A percentile compares a stretch with the other conserved stretches of the same genome.
Conservation (phyloP, 1,140 invertebrate species). For the Bombus consobrinus region DNA sequence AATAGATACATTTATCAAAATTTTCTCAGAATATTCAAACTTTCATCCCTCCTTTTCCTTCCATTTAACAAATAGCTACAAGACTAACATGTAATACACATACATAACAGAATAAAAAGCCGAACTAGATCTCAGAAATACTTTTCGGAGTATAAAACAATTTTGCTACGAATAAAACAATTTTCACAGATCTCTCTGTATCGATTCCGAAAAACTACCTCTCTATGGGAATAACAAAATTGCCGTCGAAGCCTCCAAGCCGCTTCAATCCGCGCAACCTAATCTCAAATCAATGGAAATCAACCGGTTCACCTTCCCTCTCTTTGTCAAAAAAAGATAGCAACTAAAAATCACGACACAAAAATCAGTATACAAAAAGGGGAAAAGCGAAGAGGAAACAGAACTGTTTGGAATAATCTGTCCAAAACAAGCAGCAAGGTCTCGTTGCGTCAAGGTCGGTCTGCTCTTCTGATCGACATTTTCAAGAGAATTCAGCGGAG, state of each 20-base stretch:
- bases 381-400: background rate
- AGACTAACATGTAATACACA: no score
- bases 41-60: no score
- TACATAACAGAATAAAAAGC: no score
- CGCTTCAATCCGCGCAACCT: background rate
- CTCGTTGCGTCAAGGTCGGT: slow-evolving; percentile 49
- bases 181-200: background rate
- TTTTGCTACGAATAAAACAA: background rate
- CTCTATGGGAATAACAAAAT: background rate
- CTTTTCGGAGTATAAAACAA: background rate
- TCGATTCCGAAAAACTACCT: background rate
- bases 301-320: background rate
- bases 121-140: no score
- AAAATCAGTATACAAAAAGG: background rate
- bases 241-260: no score
- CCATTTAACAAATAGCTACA: no score
- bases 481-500: slow-evolving; percentile 59
- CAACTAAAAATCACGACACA: background rate
- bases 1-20: no score
- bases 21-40: no score
- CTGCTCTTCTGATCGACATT: slow-evolving; percentile 66
- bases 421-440: background rate
- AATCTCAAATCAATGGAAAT: background rate
- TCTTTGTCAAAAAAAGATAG: background rate
- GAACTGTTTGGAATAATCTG: background rate